phyloP scores from a whole-genome alignment of 2,113 vertebrate genomes.

The Anarrhichthys ocellatus region DNA sequence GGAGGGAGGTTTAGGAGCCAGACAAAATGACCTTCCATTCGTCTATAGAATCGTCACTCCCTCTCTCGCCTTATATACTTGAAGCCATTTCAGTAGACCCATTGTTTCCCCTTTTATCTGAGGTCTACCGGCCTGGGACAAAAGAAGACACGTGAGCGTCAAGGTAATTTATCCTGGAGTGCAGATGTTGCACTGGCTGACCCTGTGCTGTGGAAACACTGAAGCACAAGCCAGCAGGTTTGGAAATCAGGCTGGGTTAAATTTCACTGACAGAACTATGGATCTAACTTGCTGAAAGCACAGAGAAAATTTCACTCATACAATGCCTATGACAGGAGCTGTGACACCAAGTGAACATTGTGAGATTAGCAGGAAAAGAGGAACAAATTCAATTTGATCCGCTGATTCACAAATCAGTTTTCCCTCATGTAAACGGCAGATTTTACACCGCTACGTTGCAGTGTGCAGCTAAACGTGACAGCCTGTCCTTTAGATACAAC shows the following conservation, averaged over 20 bases:
- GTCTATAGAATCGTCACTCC: conserved; percentile 6
- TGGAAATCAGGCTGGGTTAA: conserved; percentile 45
- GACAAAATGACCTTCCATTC: conserved; percentile 27
- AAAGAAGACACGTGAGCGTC: conserved; percentile 30
- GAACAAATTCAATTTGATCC: conserved; percentile 9
- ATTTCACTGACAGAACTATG: conserved; percentile 40
- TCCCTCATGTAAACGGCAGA: background rate
- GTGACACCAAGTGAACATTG: conserved; percentile 5
- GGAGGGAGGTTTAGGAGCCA: background rate
- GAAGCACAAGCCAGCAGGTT: conserved; percentile 16
- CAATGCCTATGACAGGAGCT: background rate
- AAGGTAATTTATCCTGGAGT: conserved; percentile 39
- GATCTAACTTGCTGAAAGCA: conserved; percentile 10
- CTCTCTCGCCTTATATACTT: conserved; percentile 6
- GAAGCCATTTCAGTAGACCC: background rate
- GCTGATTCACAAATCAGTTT: background rate
- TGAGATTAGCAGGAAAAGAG: conserved; percentile 9
- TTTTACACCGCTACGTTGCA: conserved; percentile 2
- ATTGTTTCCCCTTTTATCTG: conserved; percentile 41
- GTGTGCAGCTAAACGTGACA: conserved; percentile 11
- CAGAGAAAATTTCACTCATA: background rate
- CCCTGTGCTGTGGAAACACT: conserved; percentile 39
- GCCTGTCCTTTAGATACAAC: conserved; percentile 31
- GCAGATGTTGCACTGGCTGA: conserved; percentile 62
- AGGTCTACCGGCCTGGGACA: conserved; percentile 18